Base-by-base conservation (phyloP, 1,140 invertebrate genomes). In the Philopotamus ludificatus region DNA sequence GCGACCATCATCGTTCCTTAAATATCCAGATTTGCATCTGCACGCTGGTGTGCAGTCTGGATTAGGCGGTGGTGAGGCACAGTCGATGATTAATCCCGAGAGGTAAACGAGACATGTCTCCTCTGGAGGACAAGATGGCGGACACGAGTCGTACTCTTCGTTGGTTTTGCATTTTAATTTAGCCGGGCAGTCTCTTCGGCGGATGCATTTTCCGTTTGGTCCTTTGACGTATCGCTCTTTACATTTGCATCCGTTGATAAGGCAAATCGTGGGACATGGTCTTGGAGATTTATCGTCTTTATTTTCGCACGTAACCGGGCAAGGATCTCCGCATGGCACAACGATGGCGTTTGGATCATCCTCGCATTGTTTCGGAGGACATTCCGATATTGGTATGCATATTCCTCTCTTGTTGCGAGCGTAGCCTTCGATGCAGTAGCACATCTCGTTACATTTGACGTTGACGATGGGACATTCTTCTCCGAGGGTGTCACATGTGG, bases 381-480 rank as follows among this genome's bases (percentile, higher is more conserved):
- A 76, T 55, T 73, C 25, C 1, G 55, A 41, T 15, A 72, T 67
- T 0, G 80, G 79, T 49, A 50, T 60, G 54, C 55, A 41, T 57
- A 60, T 21, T 44, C 44, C 26, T 59, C 20, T 25, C 44, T 44
- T 47, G 41, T 68, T 39, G 18, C 66, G 63, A 12, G 66, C 66
- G 49, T 53, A 68, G 1, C 66, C 66, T 20, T 53, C 47, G 2
- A 59, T 63, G 44, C 66, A 64, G 16, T 64, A 60, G 39, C 66
- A 68, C 47, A 12, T 63, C 16, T 68, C 50, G 12, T 53, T 60
- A 22, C 66, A 68, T 25, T 54, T 64, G 10, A 16, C 20, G 16
- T 55, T 55, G 9, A 34, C 16, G 16, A 68, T 68, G 7, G 66
- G 54, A 16, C 66, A 68, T 8, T 16, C 15, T 10, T 64, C 39